phyloP scores from a whole-genome alignment of 2,888 invertebrate species.

The Ypsolopha sequella region DNA sequence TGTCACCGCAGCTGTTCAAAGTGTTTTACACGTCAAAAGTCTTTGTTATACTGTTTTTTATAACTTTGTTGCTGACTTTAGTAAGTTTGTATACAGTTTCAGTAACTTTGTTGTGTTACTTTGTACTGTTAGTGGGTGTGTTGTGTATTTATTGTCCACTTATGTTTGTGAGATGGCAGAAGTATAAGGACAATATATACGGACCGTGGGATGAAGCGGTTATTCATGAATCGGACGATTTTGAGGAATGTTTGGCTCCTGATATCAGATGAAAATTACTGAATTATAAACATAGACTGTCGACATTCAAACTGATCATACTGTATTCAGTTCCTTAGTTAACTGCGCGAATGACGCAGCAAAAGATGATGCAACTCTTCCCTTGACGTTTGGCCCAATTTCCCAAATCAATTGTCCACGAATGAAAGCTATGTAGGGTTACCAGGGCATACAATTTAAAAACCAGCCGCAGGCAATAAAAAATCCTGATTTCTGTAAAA shows the following conservation, averaged over 20 bases:
- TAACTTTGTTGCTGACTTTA: slow-evolving; percentile 63
- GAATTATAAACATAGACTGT: not conserved
- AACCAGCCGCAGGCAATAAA: too few species aligned
- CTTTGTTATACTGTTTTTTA: slow-evolving; percentile 60
- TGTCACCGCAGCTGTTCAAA: slow-evolving; percentile 85
- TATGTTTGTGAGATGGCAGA: slow-evolving; percentile 82
- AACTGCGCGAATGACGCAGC: too few species aligned
- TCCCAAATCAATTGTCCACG: too few species aligned
- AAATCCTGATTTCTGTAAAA: too few species aligned
- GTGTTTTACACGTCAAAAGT: slow-evolving; percentile 70
- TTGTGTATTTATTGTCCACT: slow-evolving; percentile 81
- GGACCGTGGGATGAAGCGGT: slow-evolving; percentile 99
- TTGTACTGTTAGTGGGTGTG: slow-evolving; percentile 71
- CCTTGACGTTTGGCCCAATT: too few species aligned
- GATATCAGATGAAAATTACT: not conserved
- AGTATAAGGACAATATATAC: slow-evolving; percentile 90
- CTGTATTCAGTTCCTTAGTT: not conserved
- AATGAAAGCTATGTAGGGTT: too few species aligned
- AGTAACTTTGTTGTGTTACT: slow-evolving; percentile 69
- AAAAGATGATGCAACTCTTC: too few species aligned
- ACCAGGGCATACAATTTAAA: too few species aligned
- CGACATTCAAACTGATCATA: not conserved
- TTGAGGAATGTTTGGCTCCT: slow-evolving; percentile 31
- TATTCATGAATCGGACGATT: slow-evolving; percentile 73
- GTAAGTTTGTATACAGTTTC: slow-evolving; percentile 70